Evolutionary conservation across 23 tunicate genomes (phyloP), one percentile per base, ranked within the genome.

Genomic region (Botrylloides violaceus): DNA sequence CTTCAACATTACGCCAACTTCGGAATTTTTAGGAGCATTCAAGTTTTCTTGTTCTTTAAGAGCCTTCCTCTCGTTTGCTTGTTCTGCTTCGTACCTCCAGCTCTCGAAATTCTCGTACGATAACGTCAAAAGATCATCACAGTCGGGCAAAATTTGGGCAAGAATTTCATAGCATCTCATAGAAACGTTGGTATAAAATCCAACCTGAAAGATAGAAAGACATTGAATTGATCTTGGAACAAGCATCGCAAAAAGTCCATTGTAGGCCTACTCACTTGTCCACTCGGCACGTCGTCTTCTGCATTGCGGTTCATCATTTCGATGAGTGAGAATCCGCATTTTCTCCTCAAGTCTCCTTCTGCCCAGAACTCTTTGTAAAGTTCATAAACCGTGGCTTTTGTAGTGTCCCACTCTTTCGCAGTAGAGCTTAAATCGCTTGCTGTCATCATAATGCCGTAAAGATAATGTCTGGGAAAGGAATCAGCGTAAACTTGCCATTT

Each of bases 221-320:
- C n/a, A n/a, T n/a, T n/a, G n/a, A n/a, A n/a, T n/a, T n/a, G n/a
- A n/a, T n/a, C n/a, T n/a, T n/a, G n/a, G n/a, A n/a, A n/a, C n/a
- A n/a, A n/a, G n/a, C n/a, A n/a, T n/a, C n/a, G n/a, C n/a, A n/a
- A n/a, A n/a, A n/a, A n/a, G n/a, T n/a, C n/a, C n/a, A n/a, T n/a
- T n/a, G n/a, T n/a, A n/a, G n/a, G n/a, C n/a, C n/a, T n/a, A n/a
- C n/a, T 68, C 2, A 68, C 74, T 63, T 87, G 95, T 2, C 83
- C 87, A 23, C 77, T 66, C 1, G 86, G 65, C 22, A 87, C 27
- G 27, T 87, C 86, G 26, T 87, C 78, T 23, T 58, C 31, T 23
- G 70, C 19, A 39, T 76, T 78, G 28, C 86, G 82, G 64, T 87
- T 86, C 86, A 80, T 80, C 83, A 87, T 81, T 12, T 81, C 78